A percentile compares a stretch with the other conserved stretches of the same genome.
Conservation (phyloP, 2,888 invertebrate genomes). For the Cantharis nigra region DNA sequence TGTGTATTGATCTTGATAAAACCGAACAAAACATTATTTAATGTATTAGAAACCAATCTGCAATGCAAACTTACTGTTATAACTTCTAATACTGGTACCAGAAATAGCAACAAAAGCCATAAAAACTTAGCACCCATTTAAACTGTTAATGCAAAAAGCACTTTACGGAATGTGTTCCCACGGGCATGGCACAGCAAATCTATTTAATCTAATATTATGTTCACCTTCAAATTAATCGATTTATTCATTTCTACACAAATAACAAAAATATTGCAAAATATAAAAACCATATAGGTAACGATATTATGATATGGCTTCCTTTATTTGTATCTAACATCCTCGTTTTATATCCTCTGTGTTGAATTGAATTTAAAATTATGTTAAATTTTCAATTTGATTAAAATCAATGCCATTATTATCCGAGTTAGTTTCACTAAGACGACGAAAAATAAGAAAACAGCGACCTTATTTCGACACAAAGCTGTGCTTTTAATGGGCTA, state of each 20-base stretch:
- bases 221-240: background rate
- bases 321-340: too few relatives aligned
- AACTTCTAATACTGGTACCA: background rate
- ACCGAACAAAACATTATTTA: background rate
- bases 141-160: background rate
- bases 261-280: background rate
- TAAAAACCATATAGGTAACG: too few relatives aligned
- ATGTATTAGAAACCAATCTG: background rate
- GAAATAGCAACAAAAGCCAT: background rate
- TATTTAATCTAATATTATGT: background rate
- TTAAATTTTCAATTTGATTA: background rate
- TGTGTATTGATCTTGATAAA: background rate
- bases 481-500: too few relatives aligned
- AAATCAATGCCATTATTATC: too few relatives aligned
- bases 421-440: too few relatives aligned
- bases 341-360: background rate
- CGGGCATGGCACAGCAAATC: background rate
- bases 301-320: too few relatives aligned
- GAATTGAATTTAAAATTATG: background rate
- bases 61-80: background rate
- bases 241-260: background rate
- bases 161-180: background rate
- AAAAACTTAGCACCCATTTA: background rate
- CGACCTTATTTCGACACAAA: too few relatives aligned
- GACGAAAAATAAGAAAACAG: too few relatives aligned